Percentiles rank a stretch among this genome's conserved stretches.
Conservation (phyloP, 2,113 vertebrate species). For the Chlamydotis undulata region DNA sequence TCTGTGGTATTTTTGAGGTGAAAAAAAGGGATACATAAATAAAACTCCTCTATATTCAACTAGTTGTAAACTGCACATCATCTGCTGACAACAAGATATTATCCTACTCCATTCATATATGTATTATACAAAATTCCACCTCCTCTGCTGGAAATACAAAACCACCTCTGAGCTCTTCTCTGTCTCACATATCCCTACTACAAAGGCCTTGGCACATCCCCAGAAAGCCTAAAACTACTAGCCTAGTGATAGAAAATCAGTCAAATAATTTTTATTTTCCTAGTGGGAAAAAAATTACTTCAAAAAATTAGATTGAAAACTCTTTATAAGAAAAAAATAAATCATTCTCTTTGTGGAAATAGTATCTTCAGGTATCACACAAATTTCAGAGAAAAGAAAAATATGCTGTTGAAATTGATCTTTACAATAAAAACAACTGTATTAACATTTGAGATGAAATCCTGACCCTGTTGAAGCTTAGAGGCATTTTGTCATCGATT, state of each 20-base stretch:
- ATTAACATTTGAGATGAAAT: background rate
- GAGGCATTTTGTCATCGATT: background rate
- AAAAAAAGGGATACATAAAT: background rate
- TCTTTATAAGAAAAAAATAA: background rate
- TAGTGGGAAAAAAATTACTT: background rate
- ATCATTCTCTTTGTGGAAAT: background rate
- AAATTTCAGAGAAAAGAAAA: background rate
- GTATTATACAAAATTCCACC: background rate
- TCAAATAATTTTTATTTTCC: background rate
- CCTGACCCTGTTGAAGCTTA: background rate
- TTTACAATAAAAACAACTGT: background rate
- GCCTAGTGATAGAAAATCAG: background rate
- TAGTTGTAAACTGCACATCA: background rate
- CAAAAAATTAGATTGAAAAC: background rate
- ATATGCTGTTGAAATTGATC: background rate
- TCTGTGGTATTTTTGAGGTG: background rate
- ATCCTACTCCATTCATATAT: background rate
- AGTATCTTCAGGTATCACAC: background rate
- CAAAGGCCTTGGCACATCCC: background rate
- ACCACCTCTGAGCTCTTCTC: background rate
- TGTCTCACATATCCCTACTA: background rate
- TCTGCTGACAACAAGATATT: background rate
- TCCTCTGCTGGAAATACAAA: background rate
- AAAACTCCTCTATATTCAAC: background rate
- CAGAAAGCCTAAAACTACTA: background rate